These are phyloP conservation scores for Pipra filicauda DNA, from an alignment of 2,113 vertebrate genomes.

Conservation along the genomic window DNA sequence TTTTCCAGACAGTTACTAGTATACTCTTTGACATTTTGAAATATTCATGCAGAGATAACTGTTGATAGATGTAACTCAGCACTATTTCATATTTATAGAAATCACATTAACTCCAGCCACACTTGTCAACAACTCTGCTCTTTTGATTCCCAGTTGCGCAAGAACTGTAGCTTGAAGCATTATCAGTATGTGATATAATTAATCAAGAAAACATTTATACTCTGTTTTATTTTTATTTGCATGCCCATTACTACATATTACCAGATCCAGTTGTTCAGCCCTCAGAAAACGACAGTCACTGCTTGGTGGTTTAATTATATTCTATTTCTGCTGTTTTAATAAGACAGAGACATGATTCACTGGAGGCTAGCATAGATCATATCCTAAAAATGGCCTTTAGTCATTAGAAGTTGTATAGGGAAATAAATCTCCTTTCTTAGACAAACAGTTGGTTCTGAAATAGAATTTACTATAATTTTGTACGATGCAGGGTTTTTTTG, in stretches of 20 bases:
- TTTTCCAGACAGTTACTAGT: background rate
- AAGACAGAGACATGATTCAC: background rate
- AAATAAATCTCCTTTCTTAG: background rate
- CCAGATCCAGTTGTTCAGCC: constrained; percentile 1
- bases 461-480: background rate
- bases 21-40: constrained; percentile 46
- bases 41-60: constrained; percentile 48
- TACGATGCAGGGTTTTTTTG: background rate
- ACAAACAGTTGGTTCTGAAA: background rate
- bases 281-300: background rate
- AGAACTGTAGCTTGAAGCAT: constrained; percentile 41
- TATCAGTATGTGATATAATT: constrained; percentile 54
- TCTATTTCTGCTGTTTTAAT: constrained; percentile 24
- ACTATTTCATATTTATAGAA: constrained; percentile 66
- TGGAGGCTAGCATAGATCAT: background rate
- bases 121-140: constrained; percentile 67
- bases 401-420: background rate
- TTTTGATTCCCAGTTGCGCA: constrained; percentile 56
- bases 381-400: constrained; percentile 16
- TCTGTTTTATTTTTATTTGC: constrained; percentile 34
- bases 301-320: background rate
- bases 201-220: constrained; percentile 63
- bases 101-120: constrained; percentile 45
- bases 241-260: background rate
- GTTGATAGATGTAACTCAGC: constrained; percentile 58